phyloP scores from a whole-genome alignment of 2,888 invertebrate genomes.

The Melangyna quadrimaculata region DNA sequence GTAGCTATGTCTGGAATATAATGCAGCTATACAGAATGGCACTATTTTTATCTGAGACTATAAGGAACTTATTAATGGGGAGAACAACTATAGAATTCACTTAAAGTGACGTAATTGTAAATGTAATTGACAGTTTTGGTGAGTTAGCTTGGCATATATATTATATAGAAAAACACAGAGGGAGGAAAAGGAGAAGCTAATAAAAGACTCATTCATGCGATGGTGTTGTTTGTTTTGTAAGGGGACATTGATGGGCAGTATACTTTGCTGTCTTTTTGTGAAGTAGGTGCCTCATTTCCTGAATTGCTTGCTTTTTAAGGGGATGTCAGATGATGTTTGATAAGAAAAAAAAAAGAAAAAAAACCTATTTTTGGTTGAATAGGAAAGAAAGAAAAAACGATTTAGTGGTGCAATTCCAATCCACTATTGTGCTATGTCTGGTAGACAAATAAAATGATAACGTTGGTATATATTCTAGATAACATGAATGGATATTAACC shows the following conservation, averaged over 20 bases:
- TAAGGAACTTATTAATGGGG: not conserved
- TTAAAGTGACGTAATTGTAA: constrained; percentile 46
- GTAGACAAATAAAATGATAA: not conserved
- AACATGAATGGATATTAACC: not conserved
- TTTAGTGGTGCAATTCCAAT: not conserved
- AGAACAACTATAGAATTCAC: not conserved
- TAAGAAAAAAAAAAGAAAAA: not conserved
- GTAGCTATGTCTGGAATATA: too few relatives aligned
- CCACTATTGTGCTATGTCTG: not conserved
- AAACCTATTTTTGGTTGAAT: not conserved
- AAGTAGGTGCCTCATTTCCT: constrained; percentile 15
- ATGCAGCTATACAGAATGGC: not conserved
- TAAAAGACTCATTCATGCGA: not conserved
- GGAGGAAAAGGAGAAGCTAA: not conserved
- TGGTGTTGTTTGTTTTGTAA: constrained; percentile 13
- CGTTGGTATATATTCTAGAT: not conserved
- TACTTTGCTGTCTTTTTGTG: not conserved
- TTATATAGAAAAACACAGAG: not conserved
- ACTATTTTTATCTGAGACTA: not conserved
- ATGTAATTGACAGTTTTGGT: constrained; percentile 52
- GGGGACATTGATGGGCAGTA: not conserved
- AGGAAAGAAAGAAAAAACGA: not conserved
- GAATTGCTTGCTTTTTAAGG: not conserved
- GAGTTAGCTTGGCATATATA: not conserved
- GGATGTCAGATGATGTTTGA: not conserved